Evolutionary conservation across 2,113 vertebrate species (phyloP).

Genomic region (Vireo altiloquus): DNA sequence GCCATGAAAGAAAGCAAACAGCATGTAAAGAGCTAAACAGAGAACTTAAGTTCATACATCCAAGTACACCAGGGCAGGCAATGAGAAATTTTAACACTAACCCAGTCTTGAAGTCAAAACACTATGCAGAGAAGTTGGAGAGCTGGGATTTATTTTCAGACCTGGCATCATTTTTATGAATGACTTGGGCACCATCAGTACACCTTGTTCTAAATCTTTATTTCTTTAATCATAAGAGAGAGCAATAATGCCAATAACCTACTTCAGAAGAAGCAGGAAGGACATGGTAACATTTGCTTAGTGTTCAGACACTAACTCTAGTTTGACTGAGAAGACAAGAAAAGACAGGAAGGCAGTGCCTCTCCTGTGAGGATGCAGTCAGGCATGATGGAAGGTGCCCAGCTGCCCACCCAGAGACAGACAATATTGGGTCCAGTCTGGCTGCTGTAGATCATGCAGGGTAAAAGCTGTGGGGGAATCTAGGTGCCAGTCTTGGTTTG

Average conservation of each 20-base stretch:
- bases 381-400: not conserved
- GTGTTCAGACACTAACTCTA: not conserved
- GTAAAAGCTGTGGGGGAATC: not conserved
- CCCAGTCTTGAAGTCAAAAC: not conserved
- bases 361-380: not conserved
- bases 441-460: not conserved
- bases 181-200: not conserved
- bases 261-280: not conserved
- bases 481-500: not conserved
- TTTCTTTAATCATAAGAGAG: not conserved
- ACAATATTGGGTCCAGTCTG: not conserved
- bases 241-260: not conserved
- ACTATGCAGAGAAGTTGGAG: not conserved
- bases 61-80: not conserved
- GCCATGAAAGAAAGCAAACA: not conserved
- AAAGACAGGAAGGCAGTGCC: not conserved
- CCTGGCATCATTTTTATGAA: not conserved
- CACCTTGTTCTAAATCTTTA: not conserved
- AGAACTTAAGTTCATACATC: not conserved
- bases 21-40: not conserved
- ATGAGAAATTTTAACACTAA: not conserved
- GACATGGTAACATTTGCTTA: not conserved
- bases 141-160: not conserved
- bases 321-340: not conserved
- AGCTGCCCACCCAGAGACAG: not conserved